Conservation (phyloP, 1,140 invertebrate genomes). For the Holotrichia oblita region DNA sequence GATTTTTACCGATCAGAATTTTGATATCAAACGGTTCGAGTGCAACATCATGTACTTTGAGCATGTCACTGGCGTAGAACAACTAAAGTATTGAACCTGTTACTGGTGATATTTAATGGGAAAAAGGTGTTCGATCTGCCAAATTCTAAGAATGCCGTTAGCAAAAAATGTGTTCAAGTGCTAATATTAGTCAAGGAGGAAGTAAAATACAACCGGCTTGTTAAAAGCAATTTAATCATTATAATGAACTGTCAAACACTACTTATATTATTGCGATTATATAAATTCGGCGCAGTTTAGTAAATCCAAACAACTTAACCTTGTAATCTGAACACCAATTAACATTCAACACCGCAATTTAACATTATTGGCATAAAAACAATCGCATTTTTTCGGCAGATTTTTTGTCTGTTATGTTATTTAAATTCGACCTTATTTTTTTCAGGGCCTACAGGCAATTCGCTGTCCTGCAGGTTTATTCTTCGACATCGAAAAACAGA, state of each 20-base stretch:
- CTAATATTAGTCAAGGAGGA: too few relatives aligned
- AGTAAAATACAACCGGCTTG: too few relatives aligned
- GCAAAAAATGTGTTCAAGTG: too few relatives aligned
- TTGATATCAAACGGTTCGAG: too few relatives aligned
- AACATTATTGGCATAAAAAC: neutral
- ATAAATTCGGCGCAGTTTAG: constrained; percentile 1
- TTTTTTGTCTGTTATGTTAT: too few relatives aligned
- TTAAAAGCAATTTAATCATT: neutral
- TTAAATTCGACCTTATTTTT: neutral
- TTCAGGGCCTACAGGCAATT: constrained; percentile 87
- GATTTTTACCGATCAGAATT: too few relatives aligned
- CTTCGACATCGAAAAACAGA: constrained; percentile 96
- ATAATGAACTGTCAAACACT: neutral
- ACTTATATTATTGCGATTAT: neutral
- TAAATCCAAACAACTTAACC: neutral
- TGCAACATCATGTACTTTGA: too few relatives aligned
- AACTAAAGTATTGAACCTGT: too few relatives aligned
- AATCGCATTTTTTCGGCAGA: neutral
- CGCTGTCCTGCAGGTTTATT: constrained; percentile 91
- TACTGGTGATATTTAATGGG: too few relatives aligned
- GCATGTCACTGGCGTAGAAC: too few relatives aligned
- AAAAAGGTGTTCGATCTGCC: too few relatives aligned
- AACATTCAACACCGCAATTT: neutral
- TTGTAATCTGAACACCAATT: neutral
- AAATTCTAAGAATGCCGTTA: too few relatives aligned